These are phyloP conservation scores for Isurus oxyrinchus DNA, from an alignment of 2,113 vertebrate genomes.

Conservation along the genomic window DNA sequence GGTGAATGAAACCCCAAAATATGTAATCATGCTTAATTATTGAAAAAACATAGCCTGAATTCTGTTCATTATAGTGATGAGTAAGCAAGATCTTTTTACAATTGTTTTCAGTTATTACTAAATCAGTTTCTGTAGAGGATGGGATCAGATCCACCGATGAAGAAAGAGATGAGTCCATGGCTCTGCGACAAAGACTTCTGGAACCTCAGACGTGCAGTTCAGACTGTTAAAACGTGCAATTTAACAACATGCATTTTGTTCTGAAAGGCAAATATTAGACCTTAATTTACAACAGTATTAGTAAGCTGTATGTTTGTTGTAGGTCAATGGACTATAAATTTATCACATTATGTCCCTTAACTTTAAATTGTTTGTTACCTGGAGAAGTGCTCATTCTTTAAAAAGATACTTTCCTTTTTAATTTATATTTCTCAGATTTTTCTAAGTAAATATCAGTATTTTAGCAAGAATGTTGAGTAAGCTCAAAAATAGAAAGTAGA, in stretches of 20 bases:
- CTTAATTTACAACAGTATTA: background rate
- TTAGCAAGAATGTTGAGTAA: background rate
- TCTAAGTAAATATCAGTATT: conserved; percentile 1
- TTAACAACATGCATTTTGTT: background rate
- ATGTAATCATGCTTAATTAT: background rate
- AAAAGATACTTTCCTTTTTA: background rate
- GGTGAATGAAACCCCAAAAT: background rate
- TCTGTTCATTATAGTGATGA: background rate
- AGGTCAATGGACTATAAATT: background rate
- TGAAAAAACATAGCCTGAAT: background rate
- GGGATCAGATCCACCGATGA: conserved; percentile 25
- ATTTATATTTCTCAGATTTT: conserved; percentile 10
- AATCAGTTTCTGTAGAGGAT: background rate
- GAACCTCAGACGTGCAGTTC: conserved; percentile 20
- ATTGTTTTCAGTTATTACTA: conserved; percentile 21
- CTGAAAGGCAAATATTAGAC: background rate
- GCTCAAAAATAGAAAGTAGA: background rate
- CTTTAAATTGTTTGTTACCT: background rate
- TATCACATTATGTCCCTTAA: background rate
- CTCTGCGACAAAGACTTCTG: conserved; percentile 16
- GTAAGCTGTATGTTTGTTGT: background rate
- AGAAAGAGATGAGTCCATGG: background rate
- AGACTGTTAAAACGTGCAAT: conserved; percentile 10
- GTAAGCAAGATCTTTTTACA: background rate
- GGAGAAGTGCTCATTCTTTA: background rate